phyloP scores from a whole-genome alignment of 2,113 vertebrate species.

The Muntiacus muntjak region DNA sequence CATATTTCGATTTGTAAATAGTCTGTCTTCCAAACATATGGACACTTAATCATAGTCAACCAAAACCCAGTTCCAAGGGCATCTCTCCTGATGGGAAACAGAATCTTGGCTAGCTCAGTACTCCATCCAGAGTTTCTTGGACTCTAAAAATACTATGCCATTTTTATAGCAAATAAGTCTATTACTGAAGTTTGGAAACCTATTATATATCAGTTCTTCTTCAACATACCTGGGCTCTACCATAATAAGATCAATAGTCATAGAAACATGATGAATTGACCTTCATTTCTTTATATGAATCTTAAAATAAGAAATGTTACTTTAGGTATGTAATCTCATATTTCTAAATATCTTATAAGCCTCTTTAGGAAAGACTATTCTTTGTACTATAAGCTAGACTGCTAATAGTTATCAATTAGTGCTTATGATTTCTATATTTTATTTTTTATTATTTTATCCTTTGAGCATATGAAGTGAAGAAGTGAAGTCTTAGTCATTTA shows the following conservation, averaged over 20 bases:
- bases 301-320: not conserved
- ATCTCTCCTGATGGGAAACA: not conserved
- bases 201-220: not conserved
- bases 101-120: not conserved
- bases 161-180: not conserved
- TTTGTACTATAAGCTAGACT: not conserved
- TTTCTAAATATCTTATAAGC: not conserved
- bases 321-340: not conserved
- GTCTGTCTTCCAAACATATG: not conserved
- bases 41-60: not conserved
- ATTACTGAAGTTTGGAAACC: not conserved
- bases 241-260: not conserved
- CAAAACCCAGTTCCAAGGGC: not conserved
- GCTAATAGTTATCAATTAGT: not conserved
- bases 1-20: not conserved
- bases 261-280: not conserved
- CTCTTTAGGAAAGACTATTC: not conserved
- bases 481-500: not conserved
- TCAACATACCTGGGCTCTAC: not conserved
- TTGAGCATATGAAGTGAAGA: not conserved
- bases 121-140: not conserved
- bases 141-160: not conserved
- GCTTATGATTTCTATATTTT: not conserved
- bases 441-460: not conserved
- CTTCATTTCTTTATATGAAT: not conserved